These are phyloP conservation scores for Elmis aenea DNA, from an alignment of 2,888 invertebrate species.

Conservation along the genomic window DNA sequence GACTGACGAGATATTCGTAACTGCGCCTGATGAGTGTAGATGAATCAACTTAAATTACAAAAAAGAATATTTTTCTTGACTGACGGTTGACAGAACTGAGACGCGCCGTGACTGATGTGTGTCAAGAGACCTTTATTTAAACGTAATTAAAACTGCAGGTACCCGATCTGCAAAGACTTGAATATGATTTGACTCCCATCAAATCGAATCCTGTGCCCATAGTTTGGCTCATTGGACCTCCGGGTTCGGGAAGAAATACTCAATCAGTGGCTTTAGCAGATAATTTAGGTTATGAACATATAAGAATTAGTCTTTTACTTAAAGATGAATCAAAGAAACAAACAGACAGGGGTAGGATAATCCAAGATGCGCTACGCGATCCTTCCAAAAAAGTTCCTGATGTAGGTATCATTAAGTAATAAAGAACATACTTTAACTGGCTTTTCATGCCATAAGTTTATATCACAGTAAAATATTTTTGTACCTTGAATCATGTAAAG, in stretches of 20 bases:
- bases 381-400: conserved; percentile 43
- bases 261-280: conserved; percentile 30
- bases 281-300: conserved; percentile 24
- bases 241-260: conserved; percentile 33
- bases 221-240: conserved; percentile 49
- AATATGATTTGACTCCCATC: conserved; percentile 42
- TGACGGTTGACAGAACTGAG: too few relatives aligned
- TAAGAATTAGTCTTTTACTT: conserved; percentile 36
- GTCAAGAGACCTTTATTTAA: conserved; percentile 3
- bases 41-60: neutral
- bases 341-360: conserved; percentile 49
- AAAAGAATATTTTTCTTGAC: too few relatives aligned
- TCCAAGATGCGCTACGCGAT: conserved; percentile 48
- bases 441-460: too few relatives aligned
- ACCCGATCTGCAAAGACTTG: conserved; percentile 29
- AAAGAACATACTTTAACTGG: too few relatives aligned
- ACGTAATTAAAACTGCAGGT: too few relatives aligned
- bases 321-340: conserved; percentile 48
- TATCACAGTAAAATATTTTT: too few relatives aligned
- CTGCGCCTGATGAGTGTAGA: too few relatives aligned
- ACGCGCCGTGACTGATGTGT: too few relatives aligned
- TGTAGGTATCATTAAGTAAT: conserved; percentile 22
- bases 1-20: too few relatives aligned
- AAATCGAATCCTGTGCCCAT: conserved; percentile 47
- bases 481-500: too few relatives aligned